phyloP scores from a whole-genome alignment of 2,113 vertebrate genomes.

The Tetraodon nigroviridis region DNA sequence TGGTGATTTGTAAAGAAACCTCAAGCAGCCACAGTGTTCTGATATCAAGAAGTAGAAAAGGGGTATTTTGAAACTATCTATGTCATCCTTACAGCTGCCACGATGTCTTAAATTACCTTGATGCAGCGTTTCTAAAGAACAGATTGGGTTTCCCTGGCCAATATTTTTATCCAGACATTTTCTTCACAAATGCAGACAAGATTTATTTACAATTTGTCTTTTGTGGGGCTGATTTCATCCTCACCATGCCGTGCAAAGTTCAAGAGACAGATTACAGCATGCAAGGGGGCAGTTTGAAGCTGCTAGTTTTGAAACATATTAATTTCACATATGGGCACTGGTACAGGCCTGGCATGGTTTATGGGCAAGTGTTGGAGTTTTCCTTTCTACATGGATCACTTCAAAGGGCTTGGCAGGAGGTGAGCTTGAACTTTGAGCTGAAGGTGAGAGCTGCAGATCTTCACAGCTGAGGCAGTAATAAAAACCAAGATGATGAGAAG shows the following conservation, averaged over 20 bases:
- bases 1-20: conserved; percentile 43
- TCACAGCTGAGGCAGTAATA: conserved; percentile 31
- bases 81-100: conserved; percentile 68
- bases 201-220: conserved; percentile 53
- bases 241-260: conserved; percentile 4
- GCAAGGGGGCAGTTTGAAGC: conserved; percentile 10
- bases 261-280: conserved; percentile 3
- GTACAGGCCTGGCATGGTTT: conserved; percentile 51
- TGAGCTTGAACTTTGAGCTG: conserved; percentile 43
- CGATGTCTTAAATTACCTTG: conserved; percentile 66
- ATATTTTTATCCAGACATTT: conserved; percentile 54
- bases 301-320: conserved; percentile 42
- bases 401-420: conserved; percentile 59
- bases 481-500: conserved; percentile 31
- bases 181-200: conserved; percentile 55
- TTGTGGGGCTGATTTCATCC: conserved; percentile 24
- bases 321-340: conserved; percentile 53
- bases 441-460: conserved; percentile 55
- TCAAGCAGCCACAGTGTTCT: conserved; percentile 19
- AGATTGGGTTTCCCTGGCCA: conserved; percentile 58
- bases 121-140: conserved; percentile 57
- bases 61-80: conserved; percentile 58
- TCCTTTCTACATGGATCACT: conserved; percentile 57
- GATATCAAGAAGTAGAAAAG: conserved; percentile 58
- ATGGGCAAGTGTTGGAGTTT: conserved; percentile 49